Conservation (phyloP, 2,113 vertebrate species). For the Campylorhamphus procurvoides region DNA sequence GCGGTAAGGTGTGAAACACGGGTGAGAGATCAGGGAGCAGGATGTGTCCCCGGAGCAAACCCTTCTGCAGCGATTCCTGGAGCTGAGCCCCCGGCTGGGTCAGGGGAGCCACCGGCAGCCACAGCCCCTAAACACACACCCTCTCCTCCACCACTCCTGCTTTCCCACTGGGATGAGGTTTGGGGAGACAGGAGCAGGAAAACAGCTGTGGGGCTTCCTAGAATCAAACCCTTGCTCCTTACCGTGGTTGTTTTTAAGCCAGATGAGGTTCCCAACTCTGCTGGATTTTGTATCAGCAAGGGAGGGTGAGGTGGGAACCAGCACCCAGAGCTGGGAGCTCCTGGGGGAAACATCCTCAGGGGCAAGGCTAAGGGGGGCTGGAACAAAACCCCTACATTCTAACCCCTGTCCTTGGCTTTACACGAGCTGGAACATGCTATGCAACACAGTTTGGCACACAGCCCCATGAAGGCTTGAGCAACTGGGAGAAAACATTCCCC, state of each 20-base stretch:
- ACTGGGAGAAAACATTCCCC: conserved; percentile 26
- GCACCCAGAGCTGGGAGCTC: not conserved
- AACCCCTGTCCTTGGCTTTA: not conserved
- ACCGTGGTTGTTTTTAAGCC: not conserved
- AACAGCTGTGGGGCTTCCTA: not conserved
- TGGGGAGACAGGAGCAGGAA: not conserved
- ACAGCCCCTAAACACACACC: fast-evolving
- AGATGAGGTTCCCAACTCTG: not conserved
- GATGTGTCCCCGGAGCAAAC: not conserved
- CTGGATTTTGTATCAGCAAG: not conserved
- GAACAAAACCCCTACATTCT: not conserved
- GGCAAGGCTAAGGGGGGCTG: not conserved
- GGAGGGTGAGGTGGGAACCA: not conserved
- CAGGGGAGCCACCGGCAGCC: fast-evolving
- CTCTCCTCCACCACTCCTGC: not conserved
- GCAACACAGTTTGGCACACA: not conserved
- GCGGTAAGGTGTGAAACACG: not conserved
- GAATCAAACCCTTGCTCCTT: not conserved
- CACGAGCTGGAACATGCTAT: not conserved
- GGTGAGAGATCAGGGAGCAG: not conserved
- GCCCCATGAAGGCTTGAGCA: not conserved
- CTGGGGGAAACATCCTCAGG: not conserved
- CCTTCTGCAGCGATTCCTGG: not conserved
- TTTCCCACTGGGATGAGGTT: fast-evolving
- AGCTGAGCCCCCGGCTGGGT: fast-evolving